Evolutionary conservation across 2,797 vertebrate genomes (phyloP).

Genomic region (Silurus aristotelis): DNA sequence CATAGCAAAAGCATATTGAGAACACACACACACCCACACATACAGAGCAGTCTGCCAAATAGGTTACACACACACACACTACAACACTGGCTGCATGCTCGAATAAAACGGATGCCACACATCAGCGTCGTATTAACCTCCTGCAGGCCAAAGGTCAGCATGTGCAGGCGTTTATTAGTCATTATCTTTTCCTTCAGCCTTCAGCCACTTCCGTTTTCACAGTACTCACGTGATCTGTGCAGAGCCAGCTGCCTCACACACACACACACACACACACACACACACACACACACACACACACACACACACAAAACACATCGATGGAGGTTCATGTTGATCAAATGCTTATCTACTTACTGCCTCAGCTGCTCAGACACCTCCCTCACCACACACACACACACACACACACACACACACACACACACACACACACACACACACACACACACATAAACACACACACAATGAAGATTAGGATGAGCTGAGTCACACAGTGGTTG

Average conservation of each 20-base stretch:
- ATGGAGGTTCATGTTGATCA: background rate
- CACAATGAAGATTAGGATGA: background rate
- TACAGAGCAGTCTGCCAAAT: background rate
- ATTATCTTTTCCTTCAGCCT: slow-evolving; percentile 27
- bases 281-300: background rate
- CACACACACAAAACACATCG: background rate
- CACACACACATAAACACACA: background rate
- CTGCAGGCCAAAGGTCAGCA: slow-evolving; percentile 18
- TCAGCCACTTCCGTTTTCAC: slow-evolving; percentile 25
- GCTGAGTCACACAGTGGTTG: background rate
- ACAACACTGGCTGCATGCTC: background rate
- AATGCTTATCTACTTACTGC: background rate
- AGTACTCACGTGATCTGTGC: background rate
- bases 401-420: too few species aligned
- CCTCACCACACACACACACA: too few species aligned
- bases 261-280: background rate
- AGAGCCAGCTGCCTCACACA: background rate
- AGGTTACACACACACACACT: background rate
- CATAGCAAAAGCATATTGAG: slow-evolving; percentile 3
- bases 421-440: too few species aligned
- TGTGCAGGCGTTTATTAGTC: slow-evolving; percentile 12
- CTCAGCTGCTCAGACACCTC: background rate
- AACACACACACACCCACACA: background rate
- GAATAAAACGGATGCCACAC: background rate
- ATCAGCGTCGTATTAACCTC: background rate